A percentile compares a stretch with the other conserved stretches of the same genome.
phyloP scores from a whole-genome alignment of 2,888 invertebrate genomes.

The Cartodere bifasciata region DNA sequence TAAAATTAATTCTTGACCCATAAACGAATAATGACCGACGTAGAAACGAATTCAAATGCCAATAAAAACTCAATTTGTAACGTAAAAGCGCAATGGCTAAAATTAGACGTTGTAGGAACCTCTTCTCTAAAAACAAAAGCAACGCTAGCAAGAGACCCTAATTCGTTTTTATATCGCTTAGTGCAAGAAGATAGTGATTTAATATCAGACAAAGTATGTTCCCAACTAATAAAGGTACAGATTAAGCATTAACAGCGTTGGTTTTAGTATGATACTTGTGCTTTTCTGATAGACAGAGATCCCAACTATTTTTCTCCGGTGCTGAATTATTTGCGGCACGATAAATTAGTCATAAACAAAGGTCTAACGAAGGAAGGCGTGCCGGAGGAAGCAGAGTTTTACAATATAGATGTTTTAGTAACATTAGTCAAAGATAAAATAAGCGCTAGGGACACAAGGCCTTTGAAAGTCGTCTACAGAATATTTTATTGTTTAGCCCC shows the following conservation, averaged over 20 bases:
- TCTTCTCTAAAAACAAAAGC: conserved; percentile 95
- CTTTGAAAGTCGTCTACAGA: conserved; percentile 74
- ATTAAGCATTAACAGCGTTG: no score
- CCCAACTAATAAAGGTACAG: no score
- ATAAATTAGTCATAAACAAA: conserved; percentile 91
- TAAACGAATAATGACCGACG: conserved; percentile 26
- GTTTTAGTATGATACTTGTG: conserved; percentile 92
- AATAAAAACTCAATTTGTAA: conserved; percentile 36
- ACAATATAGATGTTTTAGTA: conserved; percentile 94
- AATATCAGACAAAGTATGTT: conserved; percentile 84
- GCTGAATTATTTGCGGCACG: conserved; percentile 92
- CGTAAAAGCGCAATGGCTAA: conserved; percentile 87
- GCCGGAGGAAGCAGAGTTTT: conserved; percentile 98
- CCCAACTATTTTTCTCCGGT: conserved; percentile 95
- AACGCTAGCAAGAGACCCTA: conserved; percentile 89
- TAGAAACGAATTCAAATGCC: conserved; percentile 26
- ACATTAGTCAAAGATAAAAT: conserved; percentile 86
- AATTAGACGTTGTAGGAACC: conserved; percentile 94
- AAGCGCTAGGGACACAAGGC: conserved; percentile 62
- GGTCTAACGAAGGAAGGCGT: conserved; percentile 97
- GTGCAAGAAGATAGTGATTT: conserved; percentile 95
- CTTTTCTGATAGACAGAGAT: conserved; percentile 95
- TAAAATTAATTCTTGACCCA: no score
- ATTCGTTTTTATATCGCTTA: conserved; percentile 92
- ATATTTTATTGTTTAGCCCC: conserved; percentile 96